Evolutionary conservation across 2,888 invertebrate species (phyloP).

Genomic region (Andrena bicolor): DNA sequence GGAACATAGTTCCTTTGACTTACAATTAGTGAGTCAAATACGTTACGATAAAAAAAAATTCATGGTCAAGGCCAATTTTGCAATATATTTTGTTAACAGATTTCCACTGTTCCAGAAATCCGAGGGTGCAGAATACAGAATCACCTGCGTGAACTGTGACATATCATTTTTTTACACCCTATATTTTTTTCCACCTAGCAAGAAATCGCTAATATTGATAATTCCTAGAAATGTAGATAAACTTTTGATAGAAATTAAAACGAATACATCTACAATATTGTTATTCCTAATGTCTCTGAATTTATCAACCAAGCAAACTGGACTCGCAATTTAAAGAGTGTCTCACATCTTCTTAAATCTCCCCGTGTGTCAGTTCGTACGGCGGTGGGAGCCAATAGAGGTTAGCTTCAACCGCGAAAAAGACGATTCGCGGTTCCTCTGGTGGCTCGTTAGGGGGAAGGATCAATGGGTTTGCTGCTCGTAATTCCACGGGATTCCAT

Average conservation of each 20-base stretch:
- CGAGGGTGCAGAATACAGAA: too few relatives aligned
- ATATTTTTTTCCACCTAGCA: not conserved
- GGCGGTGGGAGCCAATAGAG: constrained; percentile 15
- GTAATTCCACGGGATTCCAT: constrained; percentile 77
- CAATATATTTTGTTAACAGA: too few relatives aligned
- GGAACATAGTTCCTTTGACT: too few relatives aligned
- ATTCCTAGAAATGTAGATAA: not conserved
- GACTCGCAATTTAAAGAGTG: too few relatives aligned
- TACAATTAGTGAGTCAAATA: too few relatives aligned
- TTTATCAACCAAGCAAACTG: too few relatives aligned
- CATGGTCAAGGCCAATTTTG: too few relatives aligned
- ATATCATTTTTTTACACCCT: too few relatives aligned
- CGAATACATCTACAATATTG: not conserved
- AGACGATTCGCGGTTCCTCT: constrained; percentile 69
- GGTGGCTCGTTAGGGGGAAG: constrained; percentile 77
- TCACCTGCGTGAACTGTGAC: too few relatives aligned
- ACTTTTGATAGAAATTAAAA: not conserved
- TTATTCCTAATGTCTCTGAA: too few relatives aligned
- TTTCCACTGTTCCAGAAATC: too few relatives aligned
- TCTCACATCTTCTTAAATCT: not conserved
- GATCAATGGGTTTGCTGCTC: constrained; percentile 79
- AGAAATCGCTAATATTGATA: not conserved
- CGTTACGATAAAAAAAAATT: too few relatives aligned
- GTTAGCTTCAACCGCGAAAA: constrained; percentile 65
- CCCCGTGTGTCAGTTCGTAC: not conserved